Conservation (phyloP, 1,140 invertebrate species). For the Neodiprion lecontei region DNA sequence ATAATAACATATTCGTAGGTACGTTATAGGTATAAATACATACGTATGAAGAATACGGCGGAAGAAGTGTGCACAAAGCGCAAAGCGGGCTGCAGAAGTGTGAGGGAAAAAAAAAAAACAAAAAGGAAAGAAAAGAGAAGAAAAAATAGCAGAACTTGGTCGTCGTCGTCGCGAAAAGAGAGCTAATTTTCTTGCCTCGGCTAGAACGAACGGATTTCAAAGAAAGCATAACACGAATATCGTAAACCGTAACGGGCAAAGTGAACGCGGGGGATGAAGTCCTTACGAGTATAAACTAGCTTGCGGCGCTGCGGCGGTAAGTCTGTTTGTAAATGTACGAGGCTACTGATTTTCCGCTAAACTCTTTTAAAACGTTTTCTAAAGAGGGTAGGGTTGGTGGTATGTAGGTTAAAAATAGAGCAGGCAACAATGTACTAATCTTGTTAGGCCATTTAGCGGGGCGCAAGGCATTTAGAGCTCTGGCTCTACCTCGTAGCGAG, state of each 20-base stretch:
- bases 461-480: constrained; percentile 56
- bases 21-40: neutral
- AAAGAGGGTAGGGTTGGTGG: constrained; percentile 25
- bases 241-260: neutral
- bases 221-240: neutral
- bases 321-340: neutral
- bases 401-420: constrained; percentile 57
- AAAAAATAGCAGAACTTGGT: constrained; percentile 9
- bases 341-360: constrained; percentile 10
- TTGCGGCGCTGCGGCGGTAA: neutral
- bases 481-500: neutral
- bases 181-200: neutral
- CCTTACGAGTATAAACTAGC: neutral
- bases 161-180: neutral
- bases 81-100: neutral
- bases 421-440: constrained; percentile 62
- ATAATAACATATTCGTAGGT: constrained; percentile 41
- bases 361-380: constrained; percentile 12
- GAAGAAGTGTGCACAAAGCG: no score
- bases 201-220: neutral
- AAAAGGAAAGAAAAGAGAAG: constrained; percentile 12
- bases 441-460: constrained; percentile 57
- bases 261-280: neutral
- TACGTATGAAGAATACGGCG: no score
- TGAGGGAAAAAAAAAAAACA: neutral